Evolutionary conservation across 2,113 vertebrate species (phyloP).

Genomic region (Ptychochromis oligacanthus): DNA sequence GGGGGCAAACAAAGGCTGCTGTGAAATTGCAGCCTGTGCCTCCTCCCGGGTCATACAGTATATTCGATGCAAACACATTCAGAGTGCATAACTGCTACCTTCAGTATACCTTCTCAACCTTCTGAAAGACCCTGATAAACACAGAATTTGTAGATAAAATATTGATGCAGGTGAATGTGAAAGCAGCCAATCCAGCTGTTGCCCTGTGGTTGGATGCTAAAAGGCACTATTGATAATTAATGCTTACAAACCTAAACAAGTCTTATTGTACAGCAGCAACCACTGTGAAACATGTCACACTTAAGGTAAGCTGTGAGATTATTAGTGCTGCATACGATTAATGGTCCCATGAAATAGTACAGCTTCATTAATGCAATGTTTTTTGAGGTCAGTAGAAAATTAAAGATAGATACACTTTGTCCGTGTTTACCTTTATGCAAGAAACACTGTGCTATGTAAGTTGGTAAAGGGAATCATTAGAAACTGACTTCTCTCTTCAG

Average conservation of each 20-base stretch:
- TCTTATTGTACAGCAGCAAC: neutral
- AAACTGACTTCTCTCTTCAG: neutral
- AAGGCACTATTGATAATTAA: neutral
- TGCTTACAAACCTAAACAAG: neutral
- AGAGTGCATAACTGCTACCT: slow-evolving; percentile 52
- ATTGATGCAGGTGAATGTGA: slow-evolving; percentile 8
- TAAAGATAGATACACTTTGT: neutral
- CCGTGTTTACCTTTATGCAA: neutral
- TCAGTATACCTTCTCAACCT: slow-evolving; percentile 17
- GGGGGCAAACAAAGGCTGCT: slow-evolving; percentile 82
- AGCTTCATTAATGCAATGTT: neutral
- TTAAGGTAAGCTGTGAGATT: neutral
- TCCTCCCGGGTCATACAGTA: slow-evolving; percentile 55
- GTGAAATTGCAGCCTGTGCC: slow-evolving; percentile 81
- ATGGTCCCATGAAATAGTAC: neutral
- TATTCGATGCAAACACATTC: slow-evolving; percentile 53
- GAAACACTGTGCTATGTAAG: neutral
- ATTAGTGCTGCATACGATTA: neutral
- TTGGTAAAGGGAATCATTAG: neutral
- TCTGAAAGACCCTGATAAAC: slow-evolving; percentile 37
- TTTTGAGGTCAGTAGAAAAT: neutral
- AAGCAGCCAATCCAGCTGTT: slow-evolving; percentile 9
- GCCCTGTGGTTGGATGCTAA: neutral
- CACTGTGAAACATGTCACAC: neutral
- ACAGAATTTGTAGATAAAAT: neutral